Evolutionary conservation across 2,797 vertebrate species (phyloP).

Genomic region (Toxotes lorentzi): DNA sequence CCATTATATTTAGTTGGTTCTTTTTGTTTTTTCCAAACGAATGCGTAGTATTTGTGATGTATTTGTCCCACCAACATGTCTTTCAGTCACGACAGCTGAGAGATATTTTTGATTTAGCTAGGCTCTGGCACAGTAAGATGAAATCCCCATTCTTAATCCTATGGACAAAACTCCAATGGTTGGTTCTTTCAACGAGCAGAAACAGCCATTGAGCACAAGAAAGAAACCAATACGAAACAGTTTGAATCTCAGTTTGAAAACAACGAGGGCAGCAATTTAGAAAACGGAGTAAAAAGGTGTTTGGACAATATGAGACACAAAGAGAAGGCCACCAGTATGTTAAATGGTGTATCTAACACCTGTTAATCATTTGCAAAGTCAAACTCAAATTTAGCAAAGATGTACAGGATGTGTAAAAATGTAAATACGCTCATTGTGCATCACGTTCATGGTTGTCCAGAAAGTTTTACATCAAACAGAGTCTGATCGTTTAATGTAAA

Average conservation of each 20-base stretch:
- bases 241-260: not conserved
- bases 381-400: not conserved
- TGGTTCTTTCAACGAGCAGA: not conserved
- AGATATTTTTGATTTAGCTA: not conserved
- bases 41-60: not conserved
- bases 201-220: not conserved
- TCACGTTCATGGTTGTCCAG: not conserved
- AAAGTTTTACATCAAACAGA: not conserved
- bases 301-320: too few species aligned
- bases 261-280: not conserved
- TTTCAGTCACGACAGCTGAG: not conserved
- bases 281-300: not conserved
- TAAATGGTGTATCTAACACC: not conserved
- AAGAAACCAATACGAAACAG: not conserved
- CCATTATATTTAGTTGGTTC: not conserved
- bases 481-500: conserved; percentile 33
- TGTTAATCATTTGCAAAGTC: not conserved
- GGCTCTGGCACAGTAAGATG: not conserved
- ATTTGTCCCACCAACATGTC: not conserved
- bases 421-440: not conserved
- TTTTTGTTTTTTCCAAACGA: too few species aligned
- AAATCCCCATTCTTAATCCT: not conserved
- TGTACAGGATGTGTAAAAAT: not conserved
- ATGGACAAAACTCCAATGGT: too few species aligned
- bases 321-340: not conserved